Evolutionary conservation across 2,797 vertebrate species (phyloP).

Genomic region (Tangara arthus): DNA sequence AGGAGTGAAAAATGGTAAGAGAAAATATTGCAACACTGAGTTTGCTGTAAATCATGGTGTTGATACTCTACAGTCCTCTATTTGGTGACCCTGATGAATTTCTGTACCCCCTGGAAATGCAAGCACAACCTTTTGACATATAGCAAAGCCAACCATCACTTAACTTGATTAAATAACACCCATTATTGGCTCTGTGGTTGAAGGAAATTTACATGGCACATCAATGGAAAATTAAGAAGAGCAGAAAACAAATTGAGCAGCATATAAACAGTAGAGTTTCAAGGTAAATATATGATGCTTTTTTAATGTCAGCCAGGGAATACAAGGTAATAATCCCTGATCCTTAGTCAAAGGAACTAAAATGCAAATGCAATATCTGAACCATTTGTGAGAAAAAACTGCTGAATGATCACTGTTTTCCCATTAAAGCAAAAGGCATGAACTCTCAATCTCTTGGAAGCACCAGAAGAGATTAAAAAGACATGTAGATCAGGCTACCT

Average conservation of each 20-base stretch:
- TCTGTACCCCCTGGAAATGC: neutral
- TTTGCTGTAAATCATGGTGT: neutral
- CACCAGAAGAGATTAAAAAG: neutral
- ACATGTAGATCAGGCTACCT: neutral
- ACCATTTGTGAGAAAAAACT: neutral
- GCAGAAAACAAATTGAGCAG: neutral
- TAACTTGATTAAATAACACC: neutral
- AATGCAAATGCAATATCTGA: neutral
- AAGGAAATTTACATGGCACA: neutral
- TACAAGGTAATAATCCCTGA: neutral
- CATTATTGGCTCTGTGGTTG: neutral
- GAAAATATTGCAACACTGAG: neutral
- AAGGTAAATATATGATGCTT: neutral
- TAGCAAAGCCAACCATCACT: neutral
- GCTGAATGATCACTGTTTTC: neutral
- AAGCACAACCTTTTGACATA: neutral
- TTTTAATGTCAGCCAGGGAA: neutral
- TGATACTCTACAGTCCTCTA: neutral
- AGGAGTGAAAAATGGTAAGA: neutral
- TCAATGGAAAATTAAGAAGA: neutral
- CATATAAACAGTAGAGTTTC: neutral
- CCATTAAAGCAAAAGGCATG: neutral
- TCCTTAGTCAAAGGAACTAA: neutral
- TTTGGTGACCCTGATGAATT: neutral
- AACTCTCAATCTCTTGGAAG: neutral